Conservation (phyloP, 37 sponge, comb jelly and placozoan species). For the Cladorhizidae sp. region DNA sequence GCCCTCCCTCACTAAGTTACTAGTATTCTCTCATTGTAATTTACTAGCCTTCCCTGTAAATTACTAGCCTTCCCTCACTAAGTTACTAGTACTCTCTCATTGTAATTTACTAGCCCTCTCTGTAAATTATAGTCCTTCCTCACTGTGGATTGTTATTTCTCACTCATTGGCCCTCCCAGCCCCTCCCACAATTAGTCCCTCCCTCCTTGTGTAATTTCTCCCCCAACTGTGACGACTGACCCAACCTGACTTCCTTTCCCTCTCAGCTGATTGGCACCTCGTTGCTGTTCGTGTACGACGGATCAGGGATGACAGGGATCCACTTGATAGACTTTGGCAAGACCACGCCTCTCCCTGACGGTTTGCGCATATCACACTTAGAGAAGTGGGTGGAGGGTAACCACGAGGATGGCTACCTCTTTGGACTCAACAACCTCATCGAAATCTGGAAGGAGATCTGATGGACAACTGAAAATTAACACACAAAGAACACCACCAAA, state of each 20-base stretch:
- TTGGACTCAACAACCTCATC: conserved; percentile 96
- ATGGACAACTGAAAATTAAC: neutral
- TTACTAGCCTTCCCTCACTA: neutral
- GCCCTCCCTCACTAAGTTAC: neutral
- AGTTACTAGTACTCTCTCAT: neutral
- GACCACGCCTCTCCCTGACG: conserved; percentile 71
- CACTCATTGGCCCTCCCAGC: too few relatives aligned
- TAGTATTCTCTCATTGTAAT: neutral
- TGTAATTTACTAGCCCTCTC: too few relatives aligned
- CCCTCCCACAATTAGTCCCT: neutral
- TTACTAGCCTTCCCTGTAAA: too few relatives aligned
- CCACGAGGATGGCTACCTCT: conserved; percentile 98
- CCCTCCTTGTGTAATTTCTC: neutral
- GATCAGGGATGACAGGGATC: conserved; percentile 56
- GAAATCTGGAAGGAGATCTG: conserved; percentile 54
- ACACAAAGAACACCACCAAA: neutral
- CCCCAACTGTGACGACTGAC: neutral
- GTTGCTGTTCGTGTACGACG: conserved; percentile 91
- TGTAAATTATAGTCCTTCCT: too few relatives aligned
- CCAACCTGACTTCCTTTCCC: neutral
- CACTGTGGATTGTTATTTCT: neutral
- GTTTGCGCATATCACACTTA: conserved; percentile 61
- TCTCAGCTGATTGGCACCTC: conserved; percentile 93
- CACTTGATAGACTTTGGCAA: conserved; percentile 99
- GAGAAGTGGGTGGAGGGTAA: conserved; percentile 88